Evolutionary conservation across 2,797 vertebrate species (phyloP), one percentile per base, ranked within the genome.

Genomic region (Poecile montanus): DNA sequence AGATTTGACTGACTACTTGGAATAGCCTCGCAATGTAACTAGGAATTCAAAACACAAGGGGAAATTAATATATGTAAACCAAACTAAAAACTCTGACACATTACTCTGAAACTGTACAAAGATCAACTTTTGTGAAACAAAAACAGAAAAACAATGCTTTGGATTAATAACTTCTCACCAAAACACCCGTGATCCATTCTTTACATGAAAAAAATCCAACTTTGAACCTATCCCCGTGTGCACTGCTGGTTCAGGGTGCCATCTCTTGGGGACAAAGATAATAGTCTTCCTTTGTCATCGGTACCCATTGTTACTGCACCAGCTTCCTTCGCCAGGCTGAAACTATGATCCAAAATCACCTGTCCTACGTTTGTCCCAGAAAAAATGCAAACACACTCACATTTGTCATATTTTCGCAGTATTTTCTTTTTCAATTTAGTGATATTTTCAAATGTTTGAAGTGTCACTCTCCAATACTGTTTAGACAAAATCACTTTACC

Each of bases 201-300:
- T 65, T 74, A 53, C 30, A 61, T 21, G 11, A 32, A 19, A 32
- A 78, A 83, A 57, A 0, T 0, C 4, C 22, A 36, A 8, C 1
- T n/a, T 53, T 40, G 23, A 85, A 44, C 30, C 8, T 17, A 38
- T n/a, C 14, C 17, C 17, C 32, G 10, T 20, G 30, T 57, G 72
- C 57, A 65, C 57, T 77, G 54, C 76, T 89, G 30, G 68, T 72
- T 85, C 87, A 93, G 68, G 61, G 61, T 92, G 91, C 89, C 85
- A 83, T 32, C 89, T 92, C 82, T 80, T 63, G 85, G 82, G 72
- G 45, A 89, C 62, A 88, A 27, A 56, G 23, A 42, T 38, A 65
- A 76, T 27, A 62, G 4, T 12, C 6, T 44, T 45, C 42, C 68
- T 91, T 84, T 54, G 34, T 58, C 54, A 20, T 30, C 25, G 18